phyloP scores from a whole-genome alignment of 2,113 vertebrate genomes.

The Bambusicola thoracicus region DNA sequence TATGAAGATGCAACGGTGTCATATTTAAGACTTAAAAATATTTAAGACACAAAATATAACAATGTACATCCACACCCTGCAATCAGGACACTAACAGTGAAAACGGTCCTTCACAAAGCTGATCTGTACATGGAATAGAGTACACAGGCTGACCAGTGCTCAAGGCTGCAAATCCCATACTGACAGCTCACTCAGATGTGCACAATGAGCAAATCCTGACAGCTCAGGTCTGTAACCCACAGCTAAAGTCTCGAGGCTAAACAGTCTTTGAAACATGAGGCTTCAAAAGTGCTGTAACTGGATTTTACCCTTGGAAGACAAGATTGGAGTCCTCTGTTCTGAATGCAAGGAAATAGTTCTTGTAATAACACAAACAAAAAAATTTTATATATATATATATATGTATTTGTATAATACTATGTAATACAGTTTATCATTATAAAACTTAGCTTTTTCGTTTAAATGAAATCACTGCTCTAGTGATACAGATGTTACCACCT shows the following conservation, averaged over 20 bases:
- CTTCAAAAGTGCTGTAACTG: not conserved
- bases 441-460: not conserved
- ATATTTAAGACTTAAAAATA: not conserved
- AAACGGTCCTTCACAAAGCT: not conserved
- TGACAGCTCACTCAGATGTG: not conserved
- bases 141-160: rapidly evolving
- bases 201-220: not conserved
- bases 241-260: not conserved
- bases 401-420: not conserved
- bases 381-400: no score
- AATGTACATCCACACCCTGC: not conserved
- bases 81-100: rapidly evolving
- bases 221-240: rapidly evolving
- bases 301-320: not conserved
- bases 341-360: rapidly evolving
- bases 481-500: not conserved
- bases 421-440: not conserved
- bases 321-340: not conserved
- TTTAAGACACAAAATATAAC: not conserved
- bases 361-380: not conserved
- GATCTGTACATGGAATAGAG: rapidly evolving
- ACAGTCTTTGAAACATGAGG: not conserved
- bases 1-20: not conserved
- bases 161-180: not conserved
- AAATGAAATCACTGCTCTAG: not conserved